Base-by-base conservation (phyloP, 35 echinoderm and acorn worm species). In the Ophioderma brevispina region DNA sequence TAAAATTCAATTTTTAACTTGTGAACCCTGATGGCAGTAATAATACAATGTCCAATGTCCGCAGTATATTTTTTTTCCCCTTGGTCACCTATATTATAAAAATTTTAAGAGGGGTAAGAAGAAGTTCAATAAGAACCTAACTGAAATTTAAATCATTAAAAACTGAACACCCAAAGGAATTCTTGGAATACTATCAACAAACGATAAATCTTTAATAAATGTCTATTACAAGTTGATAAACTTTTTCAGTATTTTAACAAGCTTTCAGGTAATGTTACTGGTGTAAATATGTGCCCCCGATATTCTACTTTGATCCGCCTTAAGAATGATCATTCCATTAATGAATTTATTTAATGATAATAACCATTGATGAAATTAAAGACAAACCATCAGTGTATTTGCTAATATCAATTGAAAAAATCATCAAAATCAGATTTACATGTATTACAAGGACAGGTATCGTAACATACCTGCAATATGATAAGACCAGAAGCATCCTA, bases 341-440 rank as follows among this genome's bases (percentile, higher is more conserved):
- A 80, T 80, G 78, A 80, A 15, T 80, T 80, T 35, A 80, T n/a
- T 80, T 35, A 80, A 80, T 80, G 78, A 36, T 36, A 34, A 37
- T 80, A 4, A 80, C 78, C 3, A 35, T 80, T 80, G 28, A 32
- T 35, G 78, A 80, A 80, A n/a, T 37, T 37, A n/a, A n/a, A n/a
- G n/a, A n/a, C n/a, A n/a, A n/a, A n/a, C n/a, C n/a, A n/a, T n/a
- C n/a, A n/a, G n/a, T n/a, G n/a, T n/a, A n/a, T n/a, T n/a, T n/a
- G n/a, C n/a, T n/a, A n/a, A n/a, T n/a, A n/a, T n/a, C n/a, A n/a
- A n/a, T n/a, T n/a, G n/a, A n/a, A n/a, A n/a, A n/a, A n/a, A n/a
- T n/a, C n/a, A n/a, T n/a, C n/a, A n/a, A n/a, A n/a, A n/a, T n/a
- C n/a, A n/a, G n/a, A n/a, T n/a, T n/a, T n/a, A n/a, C n/a, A n/a